Conservation (phyloP, 2,888 invertebrate species). For the Pseudoips prasinana region DNA sequence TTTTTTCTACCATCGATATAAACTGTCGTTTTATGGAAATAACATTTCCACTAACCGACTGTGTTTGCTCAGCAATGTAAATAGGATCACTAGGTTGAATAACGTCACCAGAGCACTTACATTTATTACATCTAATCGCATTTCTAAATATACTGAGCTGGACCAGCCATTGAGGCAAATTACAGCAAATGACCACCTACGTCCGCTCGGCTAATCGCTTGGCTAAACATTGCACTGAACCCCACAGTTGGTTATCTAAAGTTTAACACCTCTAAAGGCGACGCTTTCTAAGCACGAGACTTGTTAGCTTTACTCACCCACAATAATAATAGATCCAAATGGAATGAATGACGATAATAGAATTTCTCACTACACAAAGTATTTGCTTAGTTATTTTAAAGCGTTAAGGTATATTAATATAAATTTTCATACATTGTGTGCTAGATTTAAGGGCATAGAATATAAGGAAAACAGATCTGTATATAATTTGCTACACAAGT, state of each 20-base stretch:
- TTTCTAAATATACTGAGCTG: slow-evolving; percentile 26
- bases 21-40: slow-evolving; percentile 13
- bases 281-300: slow-evolving; percentile 30
- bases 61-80: slow-evolving; percentile 6
- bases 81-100: slow-evolving; percentile 9
- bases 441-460: too few species aligned
- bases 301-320: slow-evolving; percentile 35
- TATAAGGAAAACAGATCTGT: too few species aligned
- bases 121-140: slow-evolving; percentile 27
- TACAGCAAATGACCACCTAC: slow-evolving; percentile 48
- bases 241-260: slow-evolving; percentile 43
- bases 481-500: too few species aligned
- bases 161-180: slow-evolving; percentile 35
- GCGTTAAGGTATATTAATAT: too few species aligned
- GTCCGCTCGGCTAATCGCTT: slow-evolving; percentile 43
- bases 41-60: slow-evolving; percentile 5
- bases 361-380: too few species aligned
- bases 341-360: too few species aligned
- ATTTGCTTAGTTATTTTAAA: too few species aligned
- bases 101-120: slow-evolving; percentile 13
- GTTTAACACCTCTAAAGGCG: slow-evolving; percentile 43
- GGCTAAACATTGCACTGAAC: slow-evolving; percentile 46
- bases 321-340: slow-evolving; percentile 1
- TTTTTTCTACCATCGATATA: slow-evolving; percentile 2
- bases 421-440: too few species aligned